Base-by-base conservation (phyloP, 92 coral and sea anemone species). In the Phymanthus crucifer region DNA sequence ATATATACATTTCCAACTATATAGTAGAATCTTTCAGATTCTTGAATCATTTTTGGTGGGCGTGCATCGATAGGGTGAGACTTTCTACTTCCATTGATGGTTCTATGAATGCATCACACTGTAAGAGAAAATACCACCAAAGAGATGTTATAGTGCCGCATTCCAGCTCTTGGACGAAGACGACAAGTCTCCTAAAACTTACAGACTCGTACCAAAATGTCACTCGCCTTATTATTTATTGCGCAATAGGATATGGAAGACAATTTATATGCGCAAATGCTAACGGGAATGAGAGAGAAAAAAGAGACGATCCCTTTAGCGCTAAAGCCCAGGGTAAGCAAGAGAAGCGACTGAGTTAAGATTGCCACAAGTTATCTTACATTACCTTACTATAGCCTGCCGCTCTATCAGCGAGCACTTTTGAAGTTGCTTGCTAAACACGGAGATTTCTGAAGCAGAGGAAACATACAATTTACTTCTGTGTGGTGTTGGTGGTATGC, bases 381-480 rank as follows among this genome's bases (percentile, higher is more conserved):
- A 85, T 40, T 87, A 95, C 99, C 93, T 95, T 34, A 78, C 79
- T 18, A 95, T 86, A 58, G 92, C 96, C 67, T 83, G 87, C 70
- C 85, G 80, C 64, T 93, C 99, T 50, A 90, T 71, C 11, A 72
- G 66, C 18, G 87, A 91, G 46, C 99, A 93, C 78, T 85, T 92
- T 16, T 73, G 74, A 14, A 96, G 88, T 73, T 96, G 96, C 29
- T 87, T 86, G 64, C 79, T 90, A 70, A 96, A 96, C 27, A 91
- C 67, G 10, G 92, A 85, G 33, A 75, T 65, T 19, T 93, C 99
- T 96, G 80, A 12, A 38, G 84, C 27, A 48, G 10, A 56, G 48
- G 10, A 31, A 0, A 80, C 18, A 33, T 52, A 11, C 73, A 33
- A 29, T 32, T 37, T 74, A 79, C 24, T 66, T 13, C 6, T 27